A percentile compares a stretch with the other conserved stretches of the same genome.
Evolutionary conservation across 1,140 invertebrate genomes (phyloP).

Genomic region (Ceratitis capitata): DNA sequence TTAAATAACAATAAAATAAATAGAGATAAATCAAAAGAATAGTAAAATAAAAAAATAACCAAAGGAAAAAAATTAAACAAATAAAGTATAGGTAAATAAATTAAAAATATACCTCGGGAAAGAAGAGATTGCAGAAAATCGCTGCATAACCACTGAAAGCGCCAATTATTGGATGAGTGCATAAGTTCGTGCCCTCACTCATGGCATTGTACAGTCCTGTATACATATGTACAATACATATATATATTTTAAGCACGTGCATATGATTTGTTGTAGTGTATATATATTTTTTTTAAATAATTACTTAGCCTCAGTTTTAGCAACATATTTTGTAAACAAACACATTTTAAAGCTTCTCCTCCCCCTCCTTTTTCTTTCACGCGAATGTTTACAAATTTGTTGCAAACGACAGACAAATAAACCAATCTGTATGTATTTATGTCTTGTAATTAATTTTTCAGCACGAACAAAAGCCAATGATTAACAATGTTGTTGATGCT

Average conservation of each 20-base stretch:
- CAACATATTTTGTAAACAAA: slow-evolving; percentile 32
- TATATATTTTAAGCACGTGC: neutral
- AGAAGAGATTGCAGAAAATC: no score
- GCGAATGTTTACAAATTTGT: neutral
- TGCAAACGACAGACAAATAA: neutral
- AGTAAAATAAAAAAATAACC: no score
- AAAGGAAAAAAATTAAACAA: no score
- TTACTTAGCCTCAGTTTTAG: no score
- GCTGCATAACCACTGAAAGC: no score
- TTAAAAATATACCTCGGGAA: no score
- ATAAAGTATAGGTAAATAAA: no score
- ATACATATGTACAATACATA: neutral
- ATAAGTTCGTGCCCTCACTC: no score
- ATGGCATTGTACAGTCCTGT: neutral
- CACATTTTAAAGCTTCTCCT: neutral
- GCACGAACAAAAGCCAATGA: neutral
- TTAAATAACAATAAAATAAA: no score
- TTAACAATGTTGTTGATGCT: neutral
- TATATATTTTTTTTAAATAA: neutral
- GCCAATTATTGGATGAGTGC: neutral
- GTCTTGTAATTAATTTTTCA: slow-evolving; percentile 6
- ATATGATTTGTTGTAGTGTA: neutral
- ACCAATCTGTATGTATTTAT: neutral
- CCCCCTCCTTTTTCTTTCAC: no score
- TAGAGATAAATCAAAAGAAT: no score